phyloP scores from a whole-genome alignment of 2,888 invertebrate species.

The Leptinotarsa haldemani region DNA sequence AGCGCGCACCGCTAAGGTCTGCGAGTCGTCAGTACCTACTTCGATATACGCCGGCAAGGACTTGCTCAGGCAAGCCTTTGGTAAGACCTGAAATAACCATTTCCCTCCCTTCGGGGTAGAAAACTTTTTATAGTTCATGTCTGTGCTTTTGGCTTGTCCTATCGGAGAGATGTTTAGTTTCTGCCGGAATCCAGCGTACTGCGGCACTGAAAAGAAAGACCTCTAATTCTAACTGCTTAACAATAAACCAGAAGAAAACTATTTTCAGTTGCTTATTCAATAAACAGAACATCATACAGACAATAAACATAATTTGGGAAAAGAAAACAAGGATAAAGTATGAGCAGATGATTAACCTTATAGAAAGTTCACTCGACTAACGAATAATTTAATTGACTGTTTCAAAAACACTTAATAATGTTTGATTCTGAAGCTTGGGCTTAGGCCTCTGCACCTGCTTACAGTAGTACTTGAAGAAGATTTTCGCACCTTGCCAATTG shows the following conservation, averaged over 20 bases:
- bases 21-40: not conserved
- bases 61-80: not conserved
- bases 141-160: conserved; percentile 31
- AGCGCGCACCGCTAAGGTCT: not conserved
- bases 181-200: conserved; percentile 30
- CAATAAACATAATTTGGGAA: not conserved
- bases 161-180: conserved; percentile 28
- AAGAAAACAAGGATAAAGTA: not conserved
- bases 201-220: conserved; percentile 3
- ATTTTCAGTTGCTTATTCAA: not conserved
- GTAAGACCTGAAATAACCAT: conserved; percentile 28
- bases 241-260: not conserved
- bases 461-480: conserved; percentile 35
- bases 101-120: not conserved
- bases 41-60: conserved; percentile 22
- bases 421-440: not conserved
- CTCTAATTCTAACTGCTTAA: not conserved
- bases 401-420: not conserved
- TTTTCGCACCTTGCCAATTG: conserved; percentile 33
- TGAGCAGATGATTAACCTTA: not conserved
- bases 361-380: no score
- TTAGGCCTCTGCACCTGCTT: conserved; percentile 12
- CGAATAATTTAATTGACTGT: not conserved
- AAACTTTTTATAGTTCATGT: conserved; percentile 23
- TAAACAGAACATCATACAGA: not conserved